Percentiles rank a stretch among this genome's conserved stretches.
phyloP scores from a whole-genome alignment of 2,888 invertebrate genomes.

The Athrips mouffetella region DNA sequence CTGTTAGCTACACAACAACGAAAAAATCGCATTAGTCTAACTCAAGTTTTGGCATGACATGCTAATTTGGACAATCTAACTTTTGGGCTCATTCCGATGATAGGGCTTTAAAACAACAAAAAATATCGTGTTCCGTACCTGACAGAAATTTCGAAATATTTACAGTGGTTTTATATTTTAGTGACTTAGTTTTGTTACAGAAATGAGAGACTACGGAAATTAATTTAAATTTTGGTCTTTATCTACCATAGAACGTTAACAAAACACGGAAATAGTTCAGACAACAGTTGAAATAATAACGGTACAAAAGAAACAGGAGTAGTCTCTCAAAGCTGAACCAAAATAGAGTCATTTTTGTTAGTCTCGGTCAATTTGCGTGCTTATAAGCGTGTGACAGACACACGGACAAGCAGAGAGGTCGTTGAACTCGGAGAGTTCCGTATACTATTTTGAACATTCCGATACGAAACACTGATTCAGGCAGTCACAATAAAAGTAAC shows the following conservation, averaged over 20 bases:
- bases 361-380: constrained; percentile 39
- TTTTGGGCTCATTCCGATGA: constrained; percentile 5
- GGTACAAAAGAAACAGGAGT: not conserved
- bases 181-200: constrained; percentile 3
- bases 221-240: not conserved
- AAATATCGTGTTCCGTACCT: constrained; percentile 16
- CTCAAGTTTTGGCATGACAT: constrained; percentile 62
- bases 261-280: not conserved
- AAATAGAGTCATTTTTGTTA: constrained; percentile 29
- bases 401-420: constrained; percentile 34
- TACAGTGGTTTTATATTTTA: not conserved
- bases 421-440: constrained; percentile 9
- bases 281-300: not conserved
- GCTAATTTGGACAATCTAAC: constrained; percentile 29
- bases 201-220: not conserved
- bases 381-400: constrained; percentile 38
- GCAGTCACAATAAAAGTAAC: constrained; percentile 13
- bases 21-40: constrained; percentile 14
- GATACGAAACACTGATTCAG: constrained; percentile 21
- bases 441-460: not conserved
- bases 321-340: constrained; percentile 20
- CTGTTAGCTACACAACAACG: constrained; percentile 52
- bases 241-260: not conserved
- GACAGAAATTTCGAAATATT: constrained; percentile 5
- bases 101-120: constrained; percentile 13